Evolutionary conservation across 1,140 invertebrate species (phyloP).

Genomic region (Thrips palmi): DNA sequence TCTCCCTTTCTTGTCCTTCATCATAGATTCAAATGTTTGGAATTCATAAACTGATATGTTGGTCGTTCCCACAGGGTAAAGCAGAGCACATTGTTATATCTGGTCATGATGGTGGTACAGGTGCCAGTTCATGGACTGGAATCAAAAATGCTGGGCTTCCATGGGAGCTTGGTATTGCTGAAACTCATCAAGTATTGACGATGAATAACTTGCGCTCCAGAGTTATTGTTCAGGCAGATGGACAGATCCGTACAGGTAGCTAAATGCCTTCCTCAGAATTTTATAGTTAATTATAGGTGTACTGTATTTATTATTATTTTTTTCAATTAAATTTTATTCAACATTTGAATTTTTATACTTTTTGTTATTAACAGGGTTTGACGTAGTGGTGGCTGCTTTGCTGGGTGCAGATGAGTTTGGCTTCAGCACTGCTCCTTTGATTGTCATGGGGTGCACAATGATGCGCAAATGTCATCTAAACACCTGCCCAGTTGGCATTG

Average conservation of each 20-base stretch:
- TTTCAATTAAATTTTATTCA: background rate
- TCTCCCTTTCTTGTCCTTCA: too few species aligned
- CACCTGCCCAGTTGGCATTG: conserved; percentile 96
- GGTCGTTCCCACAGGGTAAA: conserved; percentile 57
- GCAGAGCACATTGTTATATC: conserved; percentile 97
- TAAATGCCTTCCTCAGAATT: too few species aligned
- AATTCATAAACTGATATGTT: too few species aligned
- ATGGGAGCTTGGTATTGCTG: conserved; percentile 93
- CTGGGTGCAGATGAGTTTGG: conserved; percentile 97
- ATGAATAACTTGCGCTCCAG: conserved; percentile 90
- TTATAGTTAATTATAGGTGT: too few species aligned
- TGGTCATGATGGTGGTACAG: conserved; percentile 96
- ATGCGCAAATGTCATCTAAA: conserved; percentile 99
- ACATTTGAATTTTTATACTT: conserved; percentile 2
- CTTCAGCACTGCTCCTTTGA: conserved; percentile 95
- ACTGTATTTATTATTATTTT: background rate
- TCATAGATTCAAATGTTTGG: too few species aligned
- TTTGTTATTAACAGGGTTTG: conserved; percentile 43
- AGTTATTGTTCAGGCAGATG: conserved; percentile 88
- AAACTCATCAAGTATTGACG: conserved; percentile 93
- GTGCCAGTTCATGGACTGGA: conserved; percentile 93
- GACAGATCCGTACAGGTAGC: conserved; percentile 67
- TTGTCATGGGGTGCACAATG: conserved; percentile 97
- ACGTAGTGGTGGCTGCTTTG: conserved; percentile 89
- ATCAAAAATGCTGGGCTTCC: conserved; percentile 90